phyloP scores from a whole-genome alignment of 1,140 invertebrate genomes.

The Ips typographus region DNA sequence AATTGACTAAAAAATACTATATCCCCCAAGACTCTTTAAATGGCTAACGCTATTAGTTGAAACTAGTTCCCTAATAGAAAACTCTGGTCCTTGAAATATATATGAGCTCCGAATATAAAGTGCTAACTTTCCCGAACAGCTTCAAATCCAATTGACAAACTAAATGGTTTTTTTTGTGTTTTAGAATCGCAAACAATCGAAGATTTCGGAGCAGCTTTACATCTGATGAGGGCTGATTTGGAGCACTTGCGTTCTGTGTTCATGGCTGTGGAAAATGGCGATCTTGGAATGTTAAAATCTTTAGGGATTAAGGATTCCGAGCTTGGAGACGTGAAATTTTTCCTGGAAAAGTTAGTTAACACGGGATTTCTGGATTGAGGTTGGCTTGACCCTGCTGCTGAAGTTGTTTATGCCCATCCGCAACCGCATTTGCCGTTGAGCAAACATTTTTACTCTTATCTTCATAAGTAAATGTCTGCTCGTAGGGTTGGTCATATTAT shows the following conservation, averaged over 20 bases:
- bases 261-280: conserved; percentile 95
- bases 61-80: too few relatives aligned
- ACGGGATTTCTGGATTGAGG: conserved; percentile 95
- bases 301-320: conserved; percentile 94
- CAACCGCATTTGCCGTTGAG: conserved; percentile 49
- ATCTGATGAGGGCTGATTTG: conserved; percentile 83
- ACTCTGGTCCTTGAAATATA: too few relatives aligned
- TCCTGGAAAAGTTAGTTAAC: conserved; percentile 93
- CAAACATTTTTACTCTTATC: conserved; percentile 51
- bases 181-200: conserved; percentile 96
- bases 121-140: too few relatives aligned
- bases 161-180: conserved; percentile 32
- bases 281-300: conserved; percentile 90
- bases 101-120: too few relatives aligned
- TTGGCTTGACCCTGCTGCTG: conserved; percentile 54
- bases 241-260: conserved; percentile 92
- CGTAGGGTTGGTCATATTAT: conserved; percentile 3
- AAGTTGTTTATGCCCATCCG: conserved; percentile 48
- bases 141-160: too few relatives aligned
- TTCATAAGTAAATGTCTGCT: conserved; percentile 45
- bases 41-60: too few relatives aligned
- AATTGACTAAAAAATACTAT: too few relatives aligned
- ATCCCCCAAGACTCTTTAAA: too few relatives aligned
- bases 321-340: conserved; percentile 95
- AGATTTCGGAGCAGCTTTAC: conserved; percentile 84